Evolutionary conservation across 2,888 invertebrate genomes (phyloP), one percentile per base, ranked within the genome.

Genomic region (Hybos culiciformis): DNA sequence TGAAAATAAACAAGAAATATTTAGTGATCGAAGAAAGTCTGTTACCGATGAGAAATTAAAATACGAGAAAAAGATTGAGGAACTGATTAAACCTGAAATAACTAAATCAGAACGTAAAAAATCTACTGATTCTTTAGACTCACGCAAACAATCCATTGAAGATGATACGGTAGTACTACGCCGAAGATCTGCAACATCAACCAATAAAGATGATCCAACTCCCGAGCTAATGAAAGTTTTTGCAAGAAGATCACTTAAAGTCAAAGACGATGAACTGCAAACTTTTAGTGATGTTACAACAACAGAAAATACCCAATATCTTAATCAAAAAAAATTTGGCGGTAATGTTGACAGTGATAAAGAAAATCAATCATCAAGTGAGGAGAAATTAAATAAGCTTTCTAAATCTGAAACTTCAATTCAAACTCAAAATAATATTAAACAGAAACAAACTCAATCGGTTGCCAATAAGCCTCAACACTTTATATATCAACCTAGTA

Each of bases 201-300:
- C 45, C 14, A 51, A 42, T 14, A 53, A 68, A 52, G 72, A 73
- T 43, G 80, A 83, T 44, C 78, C 80, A 26, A 81, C 83, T 58
- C 83, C 84, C 0, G 84, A 84, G 62, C 59, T 84, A 8, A 78
- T 84, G 76, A 84, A 84, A 64, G 85, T 85, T 1, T 85, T 85
- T 58, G 84, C 84, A 0, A 68, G 85, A 34, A 67, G 84, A 44
- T 85, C 84, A n/a, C 66, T 85, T 0, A 85, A 85, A 65, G 68
- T 83, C n/a, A 82, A 81, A 66, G 83, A 83, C 5, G 82, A 83
- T 33, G 64, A 80, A 45, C 71, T 74, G 14, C 73, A 74, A 47
- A 74, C 75, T 29, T 65, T 74, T 1, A 67, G 70, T 24, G 61
- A 62, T 37, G 63, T 68, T 21, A 37, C 43, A n/a, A 46, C 39